phyloP scores from a whole-genome alignment of 2,113 vertebrate genomes.

The Cepphus grylle region DNA sequence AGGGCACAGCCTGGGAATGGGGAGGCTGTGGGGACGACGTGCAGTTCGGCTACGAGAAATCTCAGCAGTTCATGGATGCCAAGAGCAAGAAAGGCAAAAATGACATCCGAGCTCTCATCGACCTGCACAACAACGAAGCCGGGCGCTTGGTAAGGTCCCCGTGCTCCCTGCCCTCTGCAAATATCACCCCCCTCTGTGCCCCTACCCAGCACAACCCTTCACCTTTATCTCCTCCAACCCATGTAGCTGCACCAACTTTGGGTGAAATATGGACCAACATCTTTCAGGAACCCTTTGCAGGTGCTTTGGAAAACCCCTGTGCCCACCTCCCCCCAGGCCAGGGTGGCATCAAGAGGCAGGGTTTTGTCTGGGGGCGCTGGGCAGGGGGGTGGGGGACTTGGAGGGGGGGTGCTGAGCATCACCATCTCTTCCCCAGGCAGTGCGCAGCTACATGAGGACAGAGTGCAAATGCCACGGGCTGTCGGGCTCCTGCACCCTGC shows the following conservation, averaged over 20 bases:
- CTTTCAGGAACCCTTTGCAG: not conserved
- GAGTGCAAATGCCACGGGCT: constrained; percentile 98
- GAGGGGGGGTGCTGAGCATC: not conserved
- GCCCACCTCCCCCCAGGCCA: not conserved
- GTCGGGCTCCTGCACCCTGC: constrained; percentile 92
- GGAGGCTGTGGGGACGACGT: constrained; percentile 96
- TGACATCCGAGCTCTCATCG: constrained; percentile 90
- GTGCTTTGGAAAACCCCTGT: not conserved
- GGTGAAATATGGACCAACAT: not conserved
- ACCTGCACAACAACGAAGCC: constrained; percentile 95
- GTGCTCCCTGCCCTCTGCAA: not conserved
- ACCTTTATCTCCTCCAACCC: not conserved
- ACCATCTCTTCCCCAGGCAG: constrained; percentile 75
- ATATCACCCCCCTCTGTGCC: rapidly evolving
- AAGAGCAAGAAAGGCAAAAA: constrained; percentile 90
- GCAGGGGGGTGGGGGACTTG: rapidly evolving
- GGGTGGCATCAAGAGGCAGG: not conserved
- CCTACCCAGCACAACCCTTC: not conserved
- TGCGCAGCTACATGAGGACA: constrained; percentile 93
- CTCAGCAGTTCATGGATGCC: constrained; percentile 95
- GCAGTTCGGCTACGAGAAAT: constrained; percentile 95
- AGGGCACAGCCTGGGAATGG: constrained; percentile 95
- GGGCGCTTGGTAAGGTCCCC: constrained; percentile 84
- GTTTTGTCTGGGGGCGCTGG: not conserved
- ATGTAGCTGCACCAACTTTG: not conserved